Percentiles rank a stretch among this genome's conserved stretches.
phyloP scores from a whole-genome alignment of 2,113 vertebrate species.

The Cyprinodon tularosa region DNA sequence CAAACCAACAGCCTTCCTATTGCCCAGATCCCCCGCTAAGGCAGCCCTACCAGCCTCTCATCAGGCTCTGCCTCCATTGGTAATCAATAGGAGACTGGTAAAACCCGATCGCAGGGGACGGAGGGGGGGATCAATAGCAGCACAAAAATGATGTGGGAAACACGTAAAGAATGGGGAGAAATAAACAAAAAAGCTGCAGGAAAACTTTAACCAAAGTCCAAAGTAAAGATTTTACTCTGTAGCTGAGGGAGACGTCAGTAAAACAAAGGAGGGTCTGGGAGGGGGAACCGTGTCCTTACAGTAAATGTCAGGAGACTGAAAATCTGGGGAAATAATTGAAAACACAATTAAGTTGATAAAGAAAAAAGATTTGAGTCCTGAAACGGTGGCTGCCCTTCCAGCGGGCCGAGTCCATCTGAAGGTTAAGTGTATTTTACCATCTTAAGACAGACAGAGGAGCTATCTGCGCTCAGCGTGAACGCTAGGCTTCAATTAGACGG shows the following conservation, averaged over 20 bases:
- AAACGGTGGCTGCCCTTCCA: slow-evolving; percentile 59
- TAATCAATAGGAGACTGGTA: slow-evolving; percentile 75
- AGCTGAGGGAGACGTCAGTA: slow-evolving; percentile 6
- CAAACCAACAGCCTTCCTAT: slow-evolving; percentile 42
- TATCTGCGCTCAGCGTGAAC: slow-evolving; percentile 51
- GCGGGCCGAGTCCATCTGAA: slow-evolving; percentile 57
- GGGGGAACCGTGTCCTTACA: slow-evolving; percentile 41
- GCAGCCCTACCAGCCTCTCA: slow-evolving; percentile 50
- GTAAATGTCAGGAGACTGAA: slow-evolving; percentile 69
- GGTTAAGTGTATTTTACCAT: slow-evolving; percentile 74
- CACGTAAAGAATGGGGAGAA: slow-evolving; percentile 24
- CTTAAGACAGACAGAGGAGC: slow-evolving; percentile 62
- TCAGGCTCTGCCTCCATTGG: slow-evolving; percentile 60
- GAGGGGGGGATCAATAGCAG: slow-evolving; percentile 63
- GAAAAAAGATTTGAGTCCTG: slow-evolving; percentile 64
- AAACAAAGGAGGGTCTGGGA: slow-evolving; percentile 25
- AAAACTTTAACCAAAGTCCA: slow-evolving; percentile 2
- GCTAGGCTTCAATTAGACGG: slow-evolving; percentile 42
- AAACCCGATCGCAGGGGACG: slow-evolving; percentile 70
- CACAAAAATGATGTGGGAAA: slow-evolving; percentile 67
- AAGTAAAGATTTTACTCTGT: background rate
- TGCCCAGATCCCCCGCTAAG: slow-evolving; percentile 13
- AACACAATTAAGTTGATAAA: slow-evolving; percentile 75
- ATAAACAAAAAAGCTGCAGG: slow-evolving; percentile 23
- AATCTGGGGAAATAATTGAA: slow-evolving; percentile 71